Evolutionary conservation across 2,888 invertebrate species (phyloP), one percentile per base, ranked within the genome.

Genomic region (Syritta pipiens): DNA sequence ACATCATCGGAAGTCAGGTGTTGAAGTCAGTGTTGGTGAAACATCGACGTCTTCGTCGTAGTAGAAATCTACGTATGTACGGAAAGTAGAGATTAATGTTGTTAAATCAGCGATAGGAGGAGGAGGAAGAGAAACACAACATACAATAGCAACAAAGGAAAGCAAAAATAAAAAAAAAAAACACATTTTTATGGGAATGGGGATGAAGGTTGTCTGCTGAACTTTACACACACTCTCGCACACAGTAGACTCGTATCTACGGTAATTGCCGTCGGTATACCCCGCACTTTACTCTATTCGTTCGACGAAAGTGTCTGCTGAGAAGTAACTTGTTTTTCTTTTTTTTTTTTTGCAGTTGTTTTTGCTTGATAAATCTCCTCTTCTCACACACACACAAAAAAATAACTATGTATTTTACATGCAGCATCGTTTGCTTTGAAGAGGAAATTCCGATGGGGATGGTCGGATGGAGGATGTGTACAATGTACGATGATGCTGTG

Each of bases 1-100:
- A 79, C 74, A 79, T 79, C 79, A 79, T 79, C 79, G 79, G 79
- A 79, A 79, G 79, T 79, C 67, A 79, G 79, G 79, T 79, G 79
- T 74, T 72, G 74, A 79, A 72, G 55, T 32, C 51, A 67, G 74
- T 67, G 40, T 68, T 79, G 55, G 67, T 67, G 67, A 68, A 67
- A 2, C 37, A 37, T 14, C 32, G 24, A 49, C 28, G 37, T 62
- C 62, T 30, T 51, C 3, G 32, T 48, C 22, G 22, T 59, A 28
- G 9, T 17, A 10, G 12, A 20, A 12, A 20, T 42, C 32, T 57
- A 20, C 17, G 28, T 28, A 57, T 14, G 42, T 19, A 69, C 28
- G 14, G 17, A 20, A 62, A 71, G 26, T 5, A 57, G 28, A 68
- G 57, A 57, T 62, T 28, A 51, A 74, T 74, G 67, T 46, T 74